Percentiles rank a stretch among this genome's conserved stretches.
Evolutionary conservation across 2,888 invertebrate species (phyloP).

Genomic region (Lordiphosa fenestrarum): DNA sequence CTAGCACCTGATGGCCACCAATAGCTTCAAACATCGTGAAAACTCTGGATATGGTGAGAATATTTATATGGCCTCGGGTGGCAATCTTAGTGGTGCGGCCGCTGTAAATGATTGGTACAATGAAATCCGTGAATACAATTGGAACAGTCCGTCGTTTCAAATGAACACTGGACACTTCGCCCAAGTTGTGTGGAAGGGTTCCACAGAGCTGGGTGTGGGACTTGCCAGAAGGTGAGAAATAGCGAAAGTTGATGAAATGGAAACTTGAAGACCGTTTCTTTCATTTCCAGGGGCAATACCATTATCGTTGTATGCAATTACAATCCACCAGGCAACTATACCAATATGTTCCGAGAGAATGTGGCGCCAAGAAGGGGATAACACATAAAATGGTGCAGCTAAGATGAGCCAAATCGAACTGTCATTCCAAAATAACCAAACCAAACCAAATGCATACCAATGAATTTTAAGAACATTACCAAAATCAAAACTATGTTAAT

Average conservation of each 20-base stretch:
- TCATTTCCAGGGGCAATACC: constrained; percentile 36
- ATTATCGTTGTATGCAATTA: constrained; percentile 61
- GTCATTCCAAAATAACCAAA: constrained; percentile 6
- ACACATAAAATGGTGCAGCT: too few species aligned
- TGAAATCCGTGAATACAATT: constrained; percentile 86
- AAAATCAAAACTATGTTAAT: too few species aligned
- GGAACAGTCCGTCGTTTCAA: constrained; percentile 83
- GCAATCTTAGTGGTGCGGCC: constrained; percentile 84
- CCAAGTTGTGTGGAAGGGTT: constrained; percentile 90
- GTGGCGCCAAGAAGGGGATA: constrained; percentile 18
- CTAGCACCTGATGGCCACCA: constrained; percentile 82
- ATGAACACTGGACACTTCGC: constrained; percentile 91
- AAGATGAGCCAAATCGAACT: too few species aligned
- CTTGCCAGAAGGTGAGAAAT: constrained; percentile 81
- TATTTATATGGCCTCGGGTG: constrained; percentile 88
- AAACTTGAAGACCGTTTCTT: neutral
- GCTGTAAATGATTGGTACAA: constrained; percentile 91
- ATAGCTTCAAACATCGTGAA: constrained; percentile 86
- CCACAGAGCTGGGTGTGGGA: constrained; percentile 88
- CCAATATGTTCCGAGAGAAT: constrained; percentile 35
- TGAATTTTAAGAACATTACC: too few species aligned
- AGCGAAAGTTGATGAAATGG: neutral
- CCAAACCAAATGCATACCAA: too few species aligned
- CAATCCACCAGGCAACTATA: constrained; percentile 55
- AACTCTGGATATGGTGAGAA: constrained; percentile 92